These are phyloP conservation scores for Siniperca scherzeri DNA, from an alignment of 2,797 vertebrate species.

Conservation along the genomic window DNA sequence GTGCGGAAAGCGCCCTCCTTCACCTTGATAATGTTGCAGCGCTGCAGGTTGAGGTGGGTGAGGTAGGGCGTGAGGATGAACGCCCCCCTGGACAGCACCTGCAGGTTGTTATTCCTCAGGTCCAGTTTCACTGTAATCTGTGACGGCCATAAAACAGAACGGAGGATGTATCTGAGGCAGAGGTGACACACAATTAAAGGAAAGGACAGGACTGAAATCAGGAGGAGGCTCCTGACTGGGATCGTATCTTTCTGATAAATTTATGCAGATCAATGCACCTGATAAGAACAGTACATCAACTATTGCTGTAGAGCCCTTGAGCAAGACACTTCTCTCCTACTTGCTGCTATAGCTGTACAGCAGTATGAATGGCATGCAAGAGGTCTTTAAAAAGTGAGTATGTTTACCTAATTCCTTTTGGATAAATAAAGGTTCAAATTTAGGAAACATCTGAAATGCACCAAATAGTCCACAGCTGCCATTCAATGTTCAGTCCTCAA, in stretches of 20 bases:
- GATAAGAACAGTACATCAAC: neutral
- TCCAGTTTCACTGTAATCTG: slow-evolving; percentile 91
- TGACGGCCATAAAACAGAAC: neutral
- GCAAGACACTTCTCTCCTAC: neutral
- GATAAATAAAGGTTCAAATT: neutral
- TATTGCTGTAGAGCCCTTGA: neutral
- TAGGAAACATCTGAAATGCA: neutral
- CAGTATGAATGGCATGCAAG: neutral
- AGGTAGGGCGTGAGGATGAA: slow-evolving; percentile 89
- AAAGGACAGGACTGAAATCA: neutral
- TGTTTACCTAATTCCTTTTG: neutral
- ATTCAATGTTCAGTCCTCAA: neutral
- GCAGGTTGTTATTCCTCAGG: slow-evolving; percentile 88
- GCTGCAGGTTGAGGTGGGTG: slow-evolving; percentile 90
- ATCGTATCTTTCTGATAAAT: neutral
- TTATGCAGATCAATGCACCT: neutral
- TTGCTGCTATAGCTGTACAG: neutral
- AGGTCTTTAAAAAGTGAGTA: neutral
- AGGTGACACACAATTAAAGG: neutral
- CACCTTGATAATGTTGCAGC: slow-evolving; percentile 86
- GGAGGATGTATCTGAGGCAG: neutral
- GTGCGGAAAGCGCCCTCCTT: slow-evolving; percentile 91
- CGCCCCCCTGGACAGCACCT: slow-evolving; percentile 74
- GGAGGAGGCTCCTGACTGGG: neutral
- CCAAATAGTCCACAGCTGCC: neutral